Base-by-base conservation (phyloP, 2,888 invertebrate species). In the Rhamnusium bicolor region DNA sequence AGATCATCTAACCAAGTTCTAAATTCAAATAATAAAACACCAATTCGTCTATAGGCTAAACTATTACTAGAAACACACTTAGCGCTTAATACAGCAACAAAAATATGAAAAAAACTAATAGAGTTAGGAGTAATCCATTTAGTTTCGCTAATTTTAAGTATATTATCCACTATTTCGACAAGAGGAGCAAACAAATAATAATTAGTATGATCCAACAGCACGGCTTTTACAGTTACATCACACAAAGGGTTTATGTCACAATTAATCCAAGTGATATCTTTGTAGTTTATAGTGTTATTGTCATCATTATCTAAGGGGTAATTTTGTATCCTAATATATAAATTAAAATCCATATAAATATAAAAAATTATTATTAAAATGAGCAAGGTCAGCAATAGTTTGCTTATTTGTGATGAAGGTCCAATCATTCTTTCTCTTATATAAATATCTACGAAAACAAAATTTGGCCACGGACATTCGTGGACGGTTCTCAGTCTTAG, bases 1-100 rank as follows among this genome's bases (percentile, higher is more conserved):
- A 97, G 87, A 83, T 95, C 95, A 83, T 97, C 97, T 65, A 96
- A 86, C 88, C 95, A 95, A 78, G 95, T 94, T 79, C 96, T 90
- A 47, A 96, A 87, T 88, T 95, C 94, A 85, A 95, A 96, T 18
- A 96, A 85, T 1, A 95, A 87, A 0, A 96, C 93, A 0, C 94
- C 96, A 0, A 95, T 78, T 19, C 96, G 90, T 27, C 96, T 90
- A 21, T 92, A 91, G 1, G 92, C 90, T 14, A 96, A 86, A 80
- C 91, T 93, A 82, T 94, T 94, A 65, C 93, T 93, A 1, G 94
- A 92, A 54, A 96, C 89, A 66, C 95, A 90, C 84, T 94, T 94
- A 0, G 93, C 95, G n/a, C 94, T 92, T 0, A 93, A 80, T 16
- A 94, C 87, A 0, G 96, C 95, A 0, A 96, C 89, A 16, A 94